Conservation (phyloP, 1,140 invertebrate genomes). For the Drosophila serrata region DNA sequence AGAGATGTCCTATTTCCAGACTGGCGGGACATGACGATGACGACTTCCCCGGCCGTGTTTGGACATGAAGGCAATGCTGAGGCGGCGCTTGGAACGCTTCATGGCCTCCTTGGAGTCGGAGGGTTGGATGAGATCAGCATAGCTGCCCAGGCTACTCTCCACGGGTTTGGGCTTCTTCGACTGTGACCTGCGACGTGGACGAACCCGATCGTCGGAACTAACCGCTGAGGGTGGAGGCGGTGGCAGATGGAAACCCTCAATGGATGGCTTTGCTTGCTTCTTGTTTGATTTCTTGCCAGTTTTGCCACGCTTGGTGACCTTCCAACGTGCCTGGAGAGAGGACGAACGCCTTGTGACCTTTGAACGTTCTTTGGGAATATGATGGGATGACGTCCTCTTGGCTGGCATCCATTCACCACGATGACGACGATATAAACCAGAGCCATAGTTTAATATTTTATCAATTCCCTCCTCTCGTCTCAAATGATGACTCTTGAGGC, state of each 20-base stretch:
- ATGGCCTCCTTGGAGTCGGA: slow-evolving; percentile 18
- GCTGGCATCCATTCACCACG: not conserved
- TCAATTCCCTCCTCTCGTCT: slow-evolving; percentile 61
- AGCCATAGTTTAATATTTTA: slow-evolving; percentile 35
- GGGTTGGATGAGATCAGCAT: slow-evolving; percentile 21
- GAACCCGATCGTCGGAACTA: not conserved
- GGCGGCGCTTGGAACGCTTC: slow-evolving; percentile 56
- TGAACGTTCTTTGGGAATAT: not conserved
- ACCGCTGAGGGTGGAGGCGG: not conserved
- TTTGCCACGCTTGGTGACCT: not conserved
- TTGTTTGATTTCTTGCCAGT: not conserved
- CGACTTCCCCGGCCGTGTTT: slow-evolving; percentile 5
- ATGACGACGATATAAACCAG: not conserved
- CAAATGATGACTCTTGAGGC: too few species aligned
- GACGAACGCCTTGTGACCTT: not conserved
- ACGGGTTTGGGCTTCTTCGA: not conserved
- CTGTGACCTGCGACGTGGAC: not conserved
- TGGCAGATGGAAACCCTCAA: not conserved
- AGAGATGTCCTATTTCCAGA: too few species aligned
- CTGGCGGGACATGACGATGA: not conserved
- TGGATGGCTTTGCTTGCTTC: not conserved
- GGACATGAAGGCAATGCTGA: slow-evolving; percentile 56
- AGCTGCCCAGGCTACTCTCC: slow-evolving; percentile 64
- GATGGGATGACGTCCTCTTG: not conserved
- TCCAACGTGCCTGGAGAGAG: not conserved